Conservation (phyloP, 2,888 invertebrate genomes). For the Mamestra brassicae region DNA sequence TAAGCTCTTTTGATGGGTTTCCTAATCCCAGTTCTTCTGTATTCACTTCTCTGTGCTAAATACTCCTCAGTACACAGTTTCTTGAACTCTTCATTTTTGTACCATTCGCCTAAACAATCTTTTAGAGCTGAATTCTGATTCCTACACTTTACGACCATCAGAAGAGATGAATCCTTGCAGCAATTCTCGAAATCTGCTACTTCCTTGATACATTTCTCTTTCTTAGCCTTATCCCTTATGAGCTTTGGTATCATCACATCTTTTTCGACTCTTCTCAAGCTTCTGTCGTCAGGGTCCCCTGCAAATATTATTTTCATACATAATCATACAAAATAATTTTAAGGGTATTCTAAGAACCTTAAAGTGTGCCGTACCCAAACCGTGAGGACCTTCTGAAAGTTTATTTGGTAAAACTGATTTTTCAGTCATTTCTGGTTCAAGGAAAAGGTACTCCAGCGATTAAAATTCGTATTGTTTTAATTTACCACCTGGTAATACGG, state of each 20-base stretch:
- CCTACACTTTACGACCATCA: constrained; percentile 95
- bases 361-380: constrained; percentile 83
- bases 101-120: constrained; percentile 94
- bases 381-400: constrained; percentile 89
- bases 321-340: constrained; percentile 3
- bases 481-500: not conserved
- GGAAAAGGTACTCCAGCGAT: not conserved
- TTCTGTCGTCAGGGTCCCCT: constrained; percentile 96
- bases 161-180: constrained; percentile 92
- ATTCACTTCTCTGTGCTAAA: constrained; percentile 95
- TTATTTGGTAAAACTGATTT: constrained; percentile 85
- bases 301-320: constrained; percentile 54
- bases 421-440: constrained; percentile 56
- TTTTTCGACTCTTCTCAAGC: constrained; percentile 96
- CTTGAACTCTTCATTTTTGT: constrained; percentile 93
- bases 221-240: constrained; percentile 95
- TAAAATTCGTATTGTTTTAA: constrained; percentile 1
- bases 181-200: constrained; percentile 94
- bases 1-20: constrained; percentile 89
- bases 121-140: constrained; percentile 93
- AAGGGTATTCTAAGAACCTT: not conserved
- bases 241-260: constrained; percentile 97
- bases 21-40: constrained; percentile 94
- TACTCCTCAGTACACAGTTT: constrained; percentile 95
- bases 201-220: constrained; percentile 94